Conservation (phyloP, 2,113 vertebrate genomes). For the Calidris pygmaea region DNA sequence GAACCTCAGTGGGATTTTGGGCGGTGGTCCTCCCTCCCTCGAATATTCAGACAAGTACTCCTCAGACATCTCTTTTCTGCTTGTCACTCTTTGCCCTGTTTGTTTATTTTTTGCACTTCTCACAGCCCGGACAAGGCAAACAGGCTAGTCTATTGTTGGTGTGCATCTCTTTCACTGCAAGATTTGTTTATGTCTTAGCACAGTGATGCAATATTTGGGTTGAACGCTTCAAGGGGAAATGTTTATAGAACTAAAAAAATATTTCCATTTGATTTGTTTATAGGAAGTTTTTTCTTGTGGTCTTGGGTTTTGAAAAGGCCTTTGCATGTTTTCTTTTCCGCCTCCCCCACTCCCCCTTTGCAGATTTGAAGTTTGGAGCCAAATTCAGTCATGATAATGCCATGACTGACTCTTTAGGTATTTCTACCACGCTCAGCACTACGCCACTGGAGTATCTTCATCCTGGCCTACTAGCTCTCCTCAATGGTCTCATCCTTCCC, state of each 20-base stretch:
- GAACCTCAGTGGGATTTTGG: neutral
- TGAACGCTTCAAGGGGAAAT: slow-evolving; percentile 63
- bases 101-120: slow-evolving; percentile 66
- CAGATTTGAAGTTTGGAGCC: slow-evolving; percentile 39
- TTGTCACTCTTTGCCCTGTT: slow-evolving; percentile 54
- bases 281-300: slow-evolving; percentile 68
- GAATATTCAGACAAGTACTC: neutral
- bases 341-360: neutral
- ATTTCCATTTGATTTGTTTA: slow-evolving; percentile 71
- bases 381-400: slow-evolving; percentile 47
- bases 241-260: slow-evolving; percentile 70
- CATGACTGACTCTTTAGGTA: slow-evolving; percentile 43
- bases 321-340: slow-evolving; percentile 53
- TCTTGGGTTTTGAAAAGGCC: slow-evolving; percentile 65
- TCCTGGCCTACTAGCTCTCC: neutral
- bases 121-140: neutral
- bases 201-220: slow-evolving; percentile 72
- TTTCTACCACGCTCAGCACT: slow-evolving; percentile 21
- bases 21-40: neutral
- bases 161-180: slow-evolving; percentile 52
- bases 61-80: slow-evolving; percentile 16
- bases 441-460: neutral
- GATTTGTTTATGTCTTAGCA: slow-evolving; percentile 65
- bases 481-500: neutral
- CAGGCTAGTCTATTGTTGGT: slow-evolving; percentile 57